phyloP scores from a whole-genome alignment of 1,140 invertebrate species.

The Pollicipes pollicipes region DNA sequence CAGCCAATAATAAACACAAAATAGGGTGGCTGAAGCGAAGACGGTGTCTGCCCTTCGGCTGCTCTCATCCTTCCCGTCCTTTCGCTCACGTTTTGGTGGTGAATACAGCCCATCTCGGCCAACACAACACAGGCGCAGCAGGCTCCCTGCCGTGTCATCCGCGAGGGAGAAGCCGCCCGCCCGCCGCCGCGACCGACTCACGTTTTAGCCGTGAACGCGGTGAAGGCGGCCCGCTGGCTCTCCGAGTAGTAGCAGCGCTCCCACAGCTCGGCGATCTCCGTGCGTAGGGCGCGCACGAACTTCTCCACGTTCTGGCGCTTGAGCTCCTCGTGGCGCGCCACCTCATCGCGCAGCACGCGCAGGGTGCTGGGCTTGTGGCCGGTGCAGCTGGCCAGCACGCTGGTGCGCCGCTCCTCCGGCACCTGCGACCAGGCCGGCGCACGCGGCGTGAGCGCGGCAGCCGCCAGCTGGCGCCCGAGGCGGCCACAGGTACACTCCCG shows the following conservation, averaged over 20 bases:
- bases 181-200: background rate
- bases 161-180: too few species aligned
- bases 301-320: conserved; percentile 44
- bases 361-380: background rate
- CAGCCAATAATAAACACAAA: too few species aligned
- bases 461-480: too few species aligned
- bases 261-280: conserved; percentile 49
- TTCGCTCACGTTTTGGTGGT: too few species aligned
- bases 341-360: conserved; percentile 30
- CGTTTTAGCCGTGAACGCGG: conserved; percentile 24
- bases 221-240: conserved; percentile 40
- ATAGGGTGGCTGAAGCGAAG: too few species aligned
- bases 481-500: too few species aligned
- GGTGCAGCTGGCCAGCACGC: background rate
- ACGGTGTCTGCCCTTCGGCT: too few species aligned
- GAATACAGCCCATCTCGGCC: too few species aligned
- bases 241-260: conserved; percentile 45
- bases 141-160: too few species aligned
- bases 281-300: conserved; percentile 46
- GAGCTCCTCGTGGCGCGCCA: conserved; percentile 40
- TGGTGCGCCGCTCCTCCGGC: background rate
- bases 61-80: too few species aligned
- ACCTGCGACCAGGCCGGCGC: background rate
- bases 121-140: too few species aligned
- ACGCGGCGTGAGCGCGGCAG: too few species aligned